phyloP scores from a whole-genome alignment of 2,888 invertebrate species.

The Metalampra italica region DNA sequence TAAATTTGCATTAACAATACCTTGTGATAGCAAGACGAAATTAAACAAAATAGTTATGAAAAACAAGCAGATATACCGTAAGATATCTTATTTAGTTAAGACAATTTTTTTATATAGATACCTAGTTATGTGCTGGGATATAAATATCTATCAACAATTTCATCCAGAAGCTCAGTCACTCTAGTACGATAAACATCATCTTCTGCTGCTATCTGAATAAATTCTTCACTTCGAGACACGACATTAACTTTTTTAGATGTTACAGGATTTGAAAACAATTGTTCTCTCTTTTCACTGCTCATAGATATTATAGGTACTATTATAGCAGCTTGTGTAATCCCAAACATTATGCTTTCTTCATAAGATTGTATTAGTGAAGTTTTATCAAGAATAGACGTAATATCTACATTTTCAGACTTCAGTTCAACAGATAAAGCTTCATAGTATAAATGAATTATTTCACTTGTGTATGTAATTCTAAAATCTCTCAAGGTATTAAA shows the following conservation, averaged over 20 bases:
- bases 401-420: conserved; percentile 33
- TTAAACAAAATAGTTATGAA: not conserved
- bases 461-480: conserved; percentile 54
- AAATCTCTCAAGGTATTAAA: conserved; percentile 70
- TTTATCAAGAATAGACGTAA: conserved; percentile 35
- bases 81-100: not conserved
- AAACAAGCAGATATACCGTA: not conserved
- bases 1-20: too few relatives aligned
- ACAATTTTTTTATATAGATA: not conserved
- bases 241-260: conserved; percentile 32
- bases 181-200: conserved; percentile 51
- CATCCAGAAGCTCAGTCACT: conserved; percentile 74
- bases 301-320: conserved; percentile 53
- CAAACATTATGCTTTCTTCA: conserved; percentile 49
- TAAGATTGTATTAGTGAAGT: conserved; percentile 34
- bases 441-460: conserved; percentile 77
- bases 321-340: conserved; percentile 54
- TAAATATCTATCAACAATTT: conserved; percentile 72
- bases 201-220: conserved; percentile 44
- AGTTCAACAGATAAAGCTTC: conserved; percentile 60
- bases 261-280: conserved; percentile 44
- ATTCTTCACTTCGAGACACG: conserved; percentile 48
- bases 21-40: too few relatives aligned
- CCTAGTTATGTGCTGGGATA: conserved; percentile 13
- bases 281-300: conserved; percentile 34